Base-by-base conservation (phyloP, 2,888 invertebrate genomes). In the Itoplectis maculator region DNA sequence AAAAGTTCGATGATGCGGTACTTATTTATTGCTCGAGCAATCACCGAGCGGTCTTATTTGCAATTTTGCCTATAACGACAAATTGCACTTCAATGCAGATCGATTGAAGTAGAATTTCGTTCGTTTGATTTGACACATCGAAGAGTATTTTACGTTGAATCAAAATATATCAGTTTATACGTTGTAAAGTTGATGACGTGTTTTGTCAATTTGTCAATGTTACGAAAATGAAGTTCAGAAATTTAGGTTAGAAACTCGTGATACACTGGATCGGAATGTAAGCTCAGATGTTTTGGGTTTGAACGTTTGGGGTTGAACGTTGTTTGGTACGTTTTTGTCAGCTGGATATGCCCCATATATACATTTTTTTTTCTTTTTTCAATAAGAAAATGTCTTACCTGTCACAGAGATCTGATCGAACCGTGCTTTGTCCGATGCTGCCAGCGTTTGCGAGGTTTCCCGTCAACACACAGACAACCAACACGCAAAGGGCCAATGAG, bases 401-500 rank as follows among this genome's bases (percentile, higher is more conserved):
- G 59, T 79, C 59, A 40, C 75, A 82, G 11, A 72, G 61, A 72
- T 82, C 82, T 11, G 45, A 51, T 59, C 70, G 74, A 40, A 45
- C 0, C 15, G 29, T 9, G n/a, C 13, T n/a, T 0, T 9, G 45
- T 9, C 78, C 40, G 42, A 78, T 54, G 20, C 45, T 74, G 20
- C 47, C 56, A 6, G 70, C 72, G 23, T 66, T 20, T 13, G 40
- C 49, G 42, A 72, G 61, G 13, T 40, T 61, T 47, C 65, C 70
- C 23, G 35, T 23, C n/a, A 75, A 37, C 3, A 72, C 49, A 9
- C 59, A 66, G 20, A 65, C 3, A 40, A 72, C 45, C 63, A 65
- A 42, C 35, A 80, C 45, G 23, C 56, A 23, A 35, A 29, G 23
- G n/a, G 20, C 11, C 1, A 45, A 6, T 6, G 54, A 8, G 37